These are phyloP conservation scores for Coracias cyanogaster DNA, from an alignment of 2,797 vertebrate species.

Conservation along the genomic window DNA sequence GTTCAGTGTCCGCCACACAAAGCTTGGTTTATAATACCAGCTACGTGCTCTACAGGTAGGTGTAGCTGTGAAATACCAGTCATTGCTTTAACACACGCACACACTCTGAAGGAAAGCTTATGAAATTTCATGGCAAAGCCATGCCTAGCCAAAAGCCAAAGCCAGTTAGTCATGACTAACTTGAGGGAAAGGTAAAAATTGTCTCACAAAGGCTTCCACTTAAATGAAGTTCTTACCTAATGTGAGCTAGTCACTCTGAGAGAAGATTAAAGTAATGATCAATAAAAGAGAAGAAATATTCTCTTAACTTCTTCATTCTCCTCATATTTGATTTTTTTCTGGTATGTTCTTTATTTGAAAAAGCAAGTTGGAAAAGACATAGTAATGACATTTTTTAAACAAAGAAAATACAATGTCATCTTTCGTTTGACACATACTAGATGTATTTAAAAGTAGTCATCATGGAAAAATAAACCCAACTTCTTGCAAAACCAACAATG, in stretches of 20 bases:
- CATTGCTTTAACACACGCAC: background rate
- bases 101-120: background rate
- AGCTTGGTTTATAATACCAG: background rate
- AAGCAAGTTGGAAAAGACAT: background rate
- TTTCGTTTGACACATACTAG: background rate
- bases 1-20: background rate
- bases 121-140: background rate
- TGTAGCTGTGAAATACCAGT: background rate
- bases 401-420: background rate
- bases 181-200: background rate
- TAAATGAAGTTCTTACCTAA: background rate
- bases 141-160: no score
- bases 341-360: background rate
- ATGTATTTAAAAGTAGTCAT: background rate
- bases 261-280: background rate
- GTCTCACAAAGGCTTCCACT: background rate
- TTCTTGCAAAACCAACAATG: background rate
- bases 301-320: background rate
- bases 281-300: background rate
- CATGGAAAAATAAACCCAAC: rapidly evolving
- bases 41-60: background rate
- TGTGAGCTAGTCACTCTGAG: background rate
- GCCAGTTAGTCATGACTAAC: background rate
- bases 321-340: background rate
- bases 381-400: background rate